Percentiles rank a stretch among this genome's conserved stretches.
phyloP scores from a whole-genome alignment of 2,113 vertebrate genomes.

The Seriola rivoliana region DNA sequence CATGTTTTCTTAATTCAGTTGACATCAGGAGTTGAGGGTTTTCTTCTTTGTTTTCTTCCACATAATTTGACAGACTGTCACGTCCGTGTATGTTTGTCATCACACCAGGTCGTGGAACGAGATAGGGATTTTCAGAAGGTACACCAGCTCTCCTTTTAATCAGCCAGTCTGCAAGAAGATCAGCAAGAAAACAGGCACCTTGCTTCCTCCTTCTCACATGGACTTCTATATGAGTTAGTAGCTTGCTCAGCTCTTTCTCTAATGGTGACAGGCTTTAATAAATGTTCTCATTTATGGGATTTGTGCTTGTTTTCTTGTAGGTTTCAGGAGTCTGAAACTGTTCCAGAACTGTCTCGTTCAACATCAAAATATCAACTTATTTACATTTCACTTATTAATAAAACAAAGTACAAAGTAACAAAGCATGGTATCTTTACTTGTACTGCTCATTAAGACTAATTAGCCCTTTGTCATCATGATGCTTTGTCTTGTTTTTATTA shows the following conservation, averaged over 20 bases:
- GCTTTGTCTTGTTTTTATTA: too few species aligned
- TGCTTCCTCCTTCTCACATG: constrained; percentile 8
- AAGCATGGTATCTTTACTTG: too few species aligned
- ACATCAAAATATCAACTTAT: too few species aligned
- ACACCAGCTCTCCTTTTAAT: not conserved
- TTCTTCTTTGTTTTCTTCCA: not conserved
- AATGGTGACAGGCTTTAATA: constrained; percentile 28
- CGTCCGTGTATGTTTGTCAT: constrained; percentile 5
- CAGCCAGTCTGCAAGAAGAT: not conserved
- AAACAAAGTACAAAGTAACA: too few species aligned
- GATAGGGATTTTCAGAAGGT: constrained; percentile 1
- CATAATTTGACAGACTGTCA: not conserved
- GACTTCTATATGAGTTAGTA: not conserved
- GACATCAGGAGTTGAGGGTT: constrained; percentile 5
- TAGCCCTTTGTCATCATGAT: too few species aligned
- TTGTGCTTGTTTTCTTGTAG: not conserved
- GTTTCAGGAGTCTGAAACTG: too few species aligned
- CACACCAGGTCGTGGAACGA: constrained; percentile 21
- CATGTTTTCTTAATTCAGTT: too few species aligned
- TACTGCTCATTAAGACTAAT: too few species aligned
- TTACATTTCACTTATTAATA: too few species aligned
- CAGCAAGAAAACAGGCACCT: constrained; percentile 21
- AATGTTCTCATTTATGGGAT: constrained; percentile 17
- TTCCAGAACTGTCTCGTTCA: too few species aligned
- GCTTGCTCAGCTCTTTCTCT: constrained; percentile 23